A percentile compares a stretch with the other conserved stretches of the same genome.
Conservation (phyloP, 1,140 invertebrate genomes). For the Drosophila teissieri region DNA sequence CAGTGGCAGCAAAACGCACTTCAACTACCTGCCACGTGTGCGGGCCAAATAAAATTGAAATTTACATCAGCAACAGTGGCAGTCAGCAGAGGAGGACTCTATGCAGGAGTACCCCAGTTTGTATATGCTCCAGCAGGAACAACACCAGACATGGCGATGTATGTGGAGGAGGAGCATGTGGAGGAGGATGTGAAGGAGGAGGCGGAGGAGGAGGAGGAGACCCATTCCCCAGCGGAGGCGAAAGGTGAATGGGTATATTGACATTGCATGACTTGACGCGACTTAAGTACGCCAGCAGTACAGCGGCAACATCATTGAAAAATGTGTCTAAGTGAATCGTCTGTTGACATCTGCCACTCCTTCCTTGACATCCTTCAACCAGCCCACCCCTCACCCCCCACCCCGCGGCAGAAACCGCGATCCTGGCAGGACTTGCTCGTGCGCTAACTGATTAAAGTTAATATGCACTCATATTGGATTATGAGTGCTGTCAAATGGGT, state of each 20-base stretch:
- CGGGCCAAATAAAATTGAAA: slow-evolving; percentile 78
- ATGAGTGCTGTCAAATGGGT: slow-evolving; percentile 62
- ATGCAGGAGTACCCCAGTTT: no score
- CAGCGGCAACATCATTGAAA: slow-evolving; percentile 54
- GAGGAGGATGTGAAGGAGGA: background rate
- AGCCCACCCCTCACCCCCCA: background rate
- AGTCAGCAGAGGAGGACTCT: no score
- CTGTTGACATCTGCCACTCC: slow-evolving; percentile 38
- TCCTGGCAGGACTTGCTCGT: slow-evolving; percentile 40
- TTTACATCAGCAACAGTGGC: slow-evolving; percentile 39
- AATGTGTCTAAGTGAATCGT: slow-evolving; percentile 71
- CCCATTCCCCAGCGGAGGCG: background rate
- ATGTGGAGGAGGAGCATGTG: background rate
- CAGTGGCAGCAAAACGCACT: slow-evolving; percentile 22
- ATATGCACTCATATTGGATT: slow-evolving; percentile 73
- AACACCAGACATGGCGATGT: no score
- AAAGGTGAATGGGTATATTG: slow-evolving; percentile 38
- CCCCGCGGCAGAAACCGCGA: background rate
- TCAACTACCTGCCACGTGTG: slow-evolving; percentile 67
- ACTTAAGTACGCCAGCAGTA: slow-evolving; percentile 52
- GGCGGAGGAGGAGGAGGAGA: no score
- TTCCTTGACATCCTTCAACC: background rate
- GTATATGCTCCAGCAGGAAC: no score
- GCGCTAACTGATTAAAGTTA: slow-evolving; percentile 79
- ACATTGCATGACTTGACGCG: slow-evolving; percentile 59